Base-by-base conservation (phyloP, 1,140 invertebrate genomes). In the Hormaphis cornu region DNA sequence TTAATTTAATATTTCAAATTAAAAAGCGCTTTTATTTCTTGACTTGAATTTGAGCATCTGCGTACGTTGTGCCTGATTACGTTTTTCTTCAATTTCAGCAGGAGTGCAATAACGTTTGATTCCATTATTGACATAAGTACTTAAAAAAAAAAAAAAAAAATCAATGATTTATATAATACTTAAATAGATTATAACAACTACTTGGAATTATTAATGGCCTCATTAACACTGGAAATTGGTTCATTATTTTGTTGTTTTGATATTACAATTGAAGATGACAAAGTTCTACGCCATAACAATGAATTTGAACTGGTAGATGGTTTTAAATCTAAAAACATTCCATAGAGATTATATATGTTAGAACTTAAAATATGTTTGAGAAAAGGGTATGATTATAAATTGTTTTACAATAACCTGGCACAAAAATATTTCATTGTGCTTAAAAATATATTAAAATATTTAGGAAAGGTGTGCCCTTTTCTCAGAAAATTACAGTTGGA, bases 81-180 rank as follows among this genome's bases (percentile, higher is more conserved):
- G 44, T 50, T 66, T 66, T 16, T 18, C 61, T 24, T 33, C 40
- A n/a, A 66, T 66, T 66, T 66, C 61, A 16, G 61, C 44, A 2
- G 61, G 24, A 16, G 42, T 66, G 24, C 61, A 66, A 20, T 30
- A 33, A n/a, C 44, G 6, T 5, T 66, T 7, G 37, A n/a, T 14
- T 5, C 16, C 18, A 9, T 46, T 35, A 24, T n/a, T 37, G 8
- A 40, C 37, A 14, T 7, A 8, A 40, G 7, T 40, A 40, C 37
- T 40, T 7, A 8, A 7, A 14, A 40, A 14, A 40, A 40, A 40
- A 40, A 40, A 40, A 40, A 40, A 40, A 40, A 7, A 40, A 40
- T 40, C 37, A 40, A 40, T 40, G 7, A 40, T 40, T 40, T n/a
- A n/a, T n/a, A n/a, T n/a, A n/a, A n/a, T n/a, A n/a, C n/a, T n/a